Conservation (phyloP, 2,888 invertebrate species). For the Calameuta pallipes region DNA sequence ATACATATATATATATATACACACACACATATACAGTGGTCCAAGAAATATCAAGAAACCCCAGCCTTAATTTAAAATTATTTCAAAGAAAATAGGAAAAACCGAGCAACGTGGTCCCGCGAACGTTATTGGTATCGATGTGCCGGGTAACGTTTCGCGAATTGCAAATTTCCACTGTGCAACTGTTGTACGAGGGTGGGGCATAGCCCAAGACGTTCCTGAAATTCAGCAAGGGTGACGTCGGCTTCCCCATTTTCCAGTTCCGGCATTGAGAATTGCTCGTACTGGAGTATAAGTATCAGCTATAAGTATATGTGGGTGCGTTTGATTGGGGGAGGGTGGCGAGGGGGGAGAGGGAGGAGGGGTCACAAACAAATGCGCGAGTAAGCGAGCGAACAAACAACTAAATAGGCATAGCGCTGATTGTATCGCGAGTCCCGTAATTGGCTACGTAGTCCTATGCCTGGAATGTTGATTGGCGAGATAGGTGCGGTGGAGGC, state of each 20-base stretch:
- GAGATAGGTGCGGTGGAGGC: constrained; percentile 42
- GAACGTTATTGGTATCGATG: neutral
- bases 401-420: constrained; percentile 49
- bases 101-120: neutral
- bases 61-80: neutral
- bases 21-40: neutral
- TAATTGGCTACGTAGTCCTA: constrained; percentile 53
- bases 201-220: neutral
- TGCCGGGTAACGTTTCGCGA: neutral
- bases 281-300: neutral
- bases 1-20: no score
- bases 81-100: neutral
- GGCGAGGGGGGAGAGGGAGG: neutral
- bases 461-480: constrained; percentile 58
- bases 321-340: neutral
- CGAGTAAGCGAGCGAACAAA: constrained; percentile 23
- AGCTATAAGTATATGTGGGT: neutral
- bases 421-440: constrained; percentile 52
- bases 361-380: neutral
- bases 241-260: neutral
- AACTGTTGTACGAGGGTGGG: neutral
- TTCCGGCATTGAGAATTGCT: neutral
- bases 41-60: neutral
- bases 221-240: neutral
- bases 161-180: neutral